Percentiles rank a stretch among this genome's conserved stretches.
Evolutionary conservation across 2,113 vertebrate species (phyloP).

Genomic region (Megalops atlanticus): DNA sequence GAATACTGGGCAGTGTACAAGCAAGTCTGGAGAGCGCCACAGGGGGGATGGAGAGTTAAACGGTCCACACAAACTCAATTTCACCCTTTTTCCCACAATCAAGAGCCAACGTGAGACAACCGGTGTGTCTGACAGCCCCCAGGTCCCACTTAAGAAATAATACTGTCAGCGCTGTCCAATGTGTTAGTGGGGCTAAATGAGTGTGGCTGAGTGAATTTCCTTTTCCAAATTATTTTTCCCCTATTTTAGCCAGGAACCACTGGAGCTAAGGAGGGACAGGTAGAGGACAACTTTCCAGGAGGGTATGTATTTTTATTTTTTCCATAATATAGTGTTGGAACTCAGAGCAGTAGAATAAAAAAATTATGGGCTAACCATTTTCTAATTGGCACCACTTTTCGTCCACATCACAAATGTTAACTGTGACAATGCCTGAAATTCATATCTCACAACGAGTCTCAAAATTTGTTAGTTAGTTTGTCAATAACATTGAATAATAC

Average conservation of each 20-base stretch:
- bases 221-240: conserved; percentile 45
- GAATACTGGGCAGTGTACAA: background rate
- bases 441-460: too few relatives aligned
- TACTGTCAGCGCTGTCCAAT: conserved; percentile 42
- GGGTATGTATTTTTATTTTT: background rate
- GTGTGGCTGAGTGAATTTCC: conserved; percentile 42
- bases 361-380: too few relatives aligned
- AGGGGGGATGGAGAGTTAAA: conserved; percentile 36
- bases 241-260: conserved; percentile 66
- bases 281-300: background rate
- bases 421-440: too few relatives aligned
- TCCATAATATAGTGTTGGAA: too few relatives aligned
- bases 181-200: conserved; percentile 33
- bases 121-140: conserved; percentile 39
- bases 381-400: too few relatives aligned
- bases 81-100: conserved; percentile 33
- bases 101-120: conserved; percentile 45
- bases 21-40: background rate
- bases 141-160: conserved; percentile 42
- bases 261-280: conserved; percentile 48
- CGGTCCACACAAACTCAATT: conserved; percentile 31
- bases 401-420: too few relatives aligned
- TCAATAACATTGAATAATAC: too few relatives aligned
- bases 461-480: too few relatives aligned
- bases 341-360: too few relatives aligned